Base-by-base conservation (phyloP, 1,140 invertebrate genomes). In the Neodiprion fabricii region DNA sequence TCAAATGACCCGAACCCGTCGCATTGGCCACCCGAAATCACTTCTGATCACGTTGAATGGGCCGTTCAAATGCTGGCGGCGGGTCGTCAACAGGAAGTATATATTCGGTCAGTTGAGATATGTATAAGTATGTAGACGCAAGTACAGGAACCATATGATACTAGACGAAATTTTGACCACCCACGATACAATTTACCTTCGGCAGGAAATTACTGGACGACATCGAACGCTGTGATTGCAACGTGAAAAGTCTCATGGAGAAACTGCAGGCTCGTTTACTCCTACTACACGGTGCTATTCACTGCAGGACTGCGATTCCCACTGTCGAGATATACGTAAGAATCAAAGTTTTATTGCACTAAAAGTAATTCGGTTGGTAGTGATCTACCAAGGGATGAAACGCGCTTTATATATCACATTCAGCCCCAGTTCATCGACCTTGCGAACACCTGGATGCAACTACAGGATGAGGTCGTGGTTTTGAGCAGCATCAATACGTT, bases 341-440 rank as follows among this genome's bases (percentile, higher is more conserved):
- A 53, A 21, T 21, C 17, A 21, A 21, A 21, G 17, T 21, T 21
- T 21, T 21, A 21, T 21, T 21, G 17, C 17, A 21, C 17, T 21
- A 21, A 21, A 21, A 21, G 17, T 21, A 21, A 21, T 21, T 21
- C 17, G 17, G 17, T 21, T 21, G 17, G 17, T 21, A 21, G 17
- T 21, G 17, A 21, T 21, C 1, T 21, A 53, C 69, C 49, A 9
- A 12, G 1, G 12, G 47, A 10, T 8, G 48, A 67, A 71, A 71
- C 14, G 48, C 1, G 5, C 72, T 53, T 48, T 53, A 69, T 40
- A 50, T 61, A 72, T 67, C 28, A 49, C 12, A 48, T 84, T 14
- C 80, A 93, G 92, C 92, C 93, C 1, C 86, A 91, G 53, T 94
- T 93, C 80, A 87, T 89, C 48, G 89, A 91, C 75, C 78, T 94